Evolutionary conservation across 2,888 invertebrate species (phyloP).

Genomic region (Agonopterix heracliana): DNA sequence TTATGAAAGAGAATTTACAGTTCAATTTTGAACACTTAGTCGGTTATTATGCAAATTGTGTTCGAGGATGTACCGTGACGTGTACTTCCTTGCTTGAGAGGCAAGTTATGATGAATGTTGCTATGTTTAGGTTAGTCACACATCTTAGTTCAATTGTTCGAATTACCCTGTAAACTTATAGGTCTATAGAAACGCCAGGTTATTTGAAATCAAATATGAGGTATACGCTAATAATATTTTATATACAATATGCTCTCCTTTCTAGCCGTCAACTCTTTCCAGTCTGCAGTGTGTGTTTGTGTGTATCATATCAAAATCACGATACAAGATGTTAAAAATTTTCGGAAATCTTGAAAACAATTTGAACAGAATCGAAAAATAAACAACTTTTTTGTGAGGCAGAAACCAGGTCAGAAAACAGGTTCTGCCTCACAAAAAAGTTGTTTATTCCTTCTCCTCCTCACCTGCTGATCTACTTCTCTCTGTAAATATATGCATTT

Average conservation of each 20-base stretch:
- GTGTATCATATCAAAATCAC: too few species aligned
- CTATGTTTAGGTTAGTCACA: conserved; percentile 10
- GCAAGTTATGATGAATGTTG: conserved; percentile 59
- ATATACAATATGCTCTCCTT: neutral
- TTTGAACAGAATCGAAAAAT: too few species aligned
- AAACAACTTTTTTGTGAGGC: too few species aligned
- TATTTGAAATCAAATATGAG: neutral
- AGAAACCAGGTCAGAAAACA: too few species aligned
- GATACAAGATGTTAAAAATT: too few species aligned
- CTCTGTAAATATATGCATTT: too few species aligned
- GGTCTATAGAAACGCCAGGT: conserved; percentile 21
- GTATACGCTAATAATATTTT: neutral
- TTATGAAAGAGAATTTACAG: conserved; percentile 33
- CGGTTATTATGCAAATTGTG: conserved; percentile 70
- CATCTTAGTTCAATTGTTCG: neutral
- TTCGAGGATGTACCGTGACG: conserved; percentile 55
- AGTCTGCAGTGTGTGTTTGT: too few species aligned
- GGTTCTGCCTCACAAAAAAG: too few species aligned
- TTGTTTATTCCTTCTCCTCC: too few species aligned
- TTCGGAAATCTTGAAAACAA: too few species aligned
- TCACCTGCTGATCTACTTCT: too few species aligned
- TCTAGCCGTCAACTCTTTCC: too few species aligned
- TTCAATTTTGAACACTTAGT: conserved; percentile 46
- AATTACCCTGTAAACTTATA: conserved; percentile 55
- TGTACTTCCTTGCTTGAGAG: conserved; percentile 58